Percentiles rank a stretch among this genome's conserved stretches.
Evolutionary conservation across 2,797 vertebrate species (phyloP).

Genomic region (Typhlichthys subterraneus): DNA sequence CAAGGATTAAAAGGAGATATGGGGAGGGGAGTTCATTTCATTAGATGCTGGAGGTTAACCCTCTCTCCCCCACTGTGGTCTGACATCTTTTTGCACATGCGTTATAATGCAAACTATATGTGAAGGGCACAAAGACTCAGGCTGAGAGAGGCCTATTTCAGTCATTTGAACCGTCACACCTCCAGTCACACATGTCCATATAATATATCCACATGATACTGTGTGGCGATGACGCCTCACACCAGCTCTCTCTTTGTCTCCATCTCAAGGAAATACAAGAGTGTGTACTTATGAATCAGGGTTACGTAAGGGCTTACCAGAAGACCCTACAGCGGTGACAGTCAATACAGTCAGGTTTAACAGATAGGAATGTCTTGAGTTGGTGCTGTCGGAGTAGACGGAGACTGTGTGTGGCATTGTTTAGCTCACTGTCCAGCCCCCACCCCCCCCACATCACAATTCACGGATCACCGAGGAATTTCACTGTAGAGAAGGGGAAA

Average conservation of each 20-base stretch:
- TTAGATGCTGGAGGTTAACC: constrained; percentile 4
- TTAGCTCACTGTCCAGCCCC: too few species aligned
- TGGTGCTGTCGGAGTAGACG: too few species aligned
- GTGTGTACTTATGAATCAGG: too few species aligned
- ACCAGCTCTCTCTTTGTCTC: too few species aligned
- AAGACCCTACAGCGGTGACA: too few species aligned
- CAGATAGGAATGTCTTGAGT: too few species aligned
- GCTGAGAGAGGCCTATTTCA: neutral
- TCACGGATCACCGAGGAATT: constrained; percentile 12
- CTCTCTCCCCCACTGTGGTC: neutral
- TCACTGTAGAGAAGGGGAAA: constrained; percentile 11
- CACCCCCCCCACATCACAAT: too few species aligned
- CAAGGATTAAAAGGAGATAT: neutral
- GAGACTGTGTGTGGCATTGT: too few species aligned
- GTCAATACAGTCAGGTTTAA: too few species aligned
- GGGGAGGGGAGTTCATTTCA: neutral
- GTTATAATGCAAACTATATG: constrained; percentile 6
- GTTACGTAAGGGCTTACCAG: too few species aligned
- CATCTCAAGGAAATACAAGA: too few species aligned
- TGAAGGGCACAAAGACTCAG: neutral
- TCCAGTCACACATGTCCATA: neutral
- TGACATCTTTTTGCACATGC: constrained; percentile 14
- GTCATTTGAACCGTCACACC: neutral
- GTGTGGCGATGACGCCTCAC: neutral
- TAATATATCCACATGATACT: neutral